These are phyloP conservation scores for Pycnomerus fuliginosus DNA, from an alignment of 2,888 invertebrate genomes.

Conservation along the genomic window DNA sequence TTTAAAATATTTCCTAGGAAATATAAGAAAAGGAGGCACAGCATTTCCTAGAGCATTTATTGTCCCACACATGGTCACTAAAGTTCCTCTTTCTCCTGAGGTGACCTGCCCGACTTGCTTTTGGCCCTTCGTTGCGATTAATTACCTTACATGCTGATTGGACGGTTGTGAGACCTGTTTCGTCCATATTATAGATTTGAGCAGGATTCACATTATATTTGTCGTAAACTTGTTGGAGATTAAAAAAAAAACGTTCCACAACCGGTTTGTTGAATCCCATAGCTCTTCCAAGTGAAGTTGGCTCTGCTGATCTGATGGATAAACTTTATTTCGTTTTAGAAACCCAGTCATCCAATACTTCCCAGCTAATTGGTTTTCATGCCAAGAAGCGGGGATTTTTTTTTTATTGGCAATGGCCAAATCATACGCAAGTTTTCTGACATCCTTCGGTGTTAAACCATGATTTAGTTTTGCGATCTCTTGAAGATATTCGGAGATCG, in stretches of 20 bases:
- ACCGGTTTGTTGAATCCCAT: conserved; percentile 1
- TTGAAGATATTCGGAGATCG: not conserved
- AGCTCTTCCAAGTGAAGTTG: not conserved
- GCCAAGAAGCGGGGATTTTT: not conserved
- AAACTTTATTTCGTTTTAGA: not conserved
- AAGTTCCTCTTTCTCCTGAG: not conserved
- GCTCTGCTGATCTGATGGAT: not conserved
- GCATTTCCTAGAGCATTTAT: conserved; percentile 1
- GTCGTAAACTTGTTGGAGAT: not conserved
- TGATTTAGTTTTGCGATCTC: not conserved
- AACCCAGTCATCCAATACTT: not conserved
- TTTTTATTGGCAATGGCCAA: not conserved
- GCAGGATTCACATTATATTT: not conserved
- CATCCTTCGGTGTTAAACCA: not conserved
- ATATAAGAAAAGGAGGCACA: not conserved
- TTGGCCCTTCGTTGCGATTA: not conserved
- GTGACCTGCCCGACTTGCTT: conserved; percentile 1
- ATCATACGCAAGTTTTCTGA: not conserved
- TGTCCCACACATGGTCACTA: not conserved
- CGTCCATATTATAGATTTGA: not conserved
- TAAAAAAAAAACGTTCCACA: not conserved
- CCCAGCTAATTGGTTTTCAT: not conserved
- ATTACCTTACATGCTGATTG: not conserved
- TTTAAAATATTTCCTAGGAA: not conserved
- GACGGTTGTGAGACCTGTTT: not conserved